Conservation (phyloP, 2,113 vertebrate genomes). For the Otis tarda region DNA sequence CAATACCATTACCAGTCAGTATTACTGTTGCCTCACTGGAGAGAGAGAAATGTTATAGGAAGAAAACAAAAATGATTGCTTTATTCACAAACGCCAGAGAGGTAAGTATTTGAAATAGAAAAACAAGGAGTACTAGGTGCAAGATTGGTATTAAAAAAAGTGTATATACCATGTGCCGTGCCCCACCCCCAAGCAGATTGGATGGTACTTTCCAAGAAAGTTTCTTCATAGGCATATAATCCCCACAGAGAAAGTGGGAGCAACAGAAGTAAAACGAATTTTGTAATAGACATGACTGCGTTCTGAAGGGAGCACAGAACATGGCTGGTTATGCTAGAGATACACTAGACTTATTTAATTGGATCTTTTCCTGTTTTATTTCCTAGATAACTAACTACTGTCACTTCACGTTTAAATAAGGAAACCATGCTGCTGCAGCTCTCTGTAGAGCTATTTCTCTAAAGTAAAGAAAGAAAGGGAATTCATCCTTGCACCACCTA, state of each 20-base stretch:
- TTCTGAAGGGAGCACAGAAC: neutral
- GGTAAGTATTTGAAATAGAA: neutral
- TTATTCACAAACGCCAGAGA: neutral
- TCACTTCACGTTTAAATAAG: neutral
- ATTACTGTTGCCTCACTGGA: neutral
- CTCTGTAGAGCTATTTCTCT: neutral
- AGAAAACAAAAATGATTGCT: neutral
- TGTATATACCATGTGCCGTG: fast-evolving
- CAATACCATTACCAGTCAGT: neutral
- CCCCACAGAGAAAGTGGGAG: neutral
- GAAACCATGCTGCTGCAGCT: neutral
- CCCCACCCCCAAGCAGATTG: neutral
- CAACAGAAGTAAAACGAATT: neutral
- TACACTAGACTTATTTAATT: neutral
- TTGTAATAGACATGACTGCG: neutral
- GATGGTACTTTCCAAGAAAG: neutral
- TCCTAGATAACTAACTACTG: neutral
- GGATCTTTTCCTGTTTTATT: neutral
- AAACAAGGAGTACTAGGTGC: neutral
- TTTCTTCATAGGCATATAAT: neutral
- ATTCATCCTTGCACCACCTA: neutral
- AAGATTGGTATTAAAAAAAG: neutral
- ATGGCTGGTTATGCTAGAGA: neutral
- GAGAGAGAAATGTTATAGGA: neutral
- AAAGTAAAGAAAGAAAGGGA: neutral